Conservation (phyloP, 1,140 invertebrate species). For the Marisa cornuarietis region DNA sequence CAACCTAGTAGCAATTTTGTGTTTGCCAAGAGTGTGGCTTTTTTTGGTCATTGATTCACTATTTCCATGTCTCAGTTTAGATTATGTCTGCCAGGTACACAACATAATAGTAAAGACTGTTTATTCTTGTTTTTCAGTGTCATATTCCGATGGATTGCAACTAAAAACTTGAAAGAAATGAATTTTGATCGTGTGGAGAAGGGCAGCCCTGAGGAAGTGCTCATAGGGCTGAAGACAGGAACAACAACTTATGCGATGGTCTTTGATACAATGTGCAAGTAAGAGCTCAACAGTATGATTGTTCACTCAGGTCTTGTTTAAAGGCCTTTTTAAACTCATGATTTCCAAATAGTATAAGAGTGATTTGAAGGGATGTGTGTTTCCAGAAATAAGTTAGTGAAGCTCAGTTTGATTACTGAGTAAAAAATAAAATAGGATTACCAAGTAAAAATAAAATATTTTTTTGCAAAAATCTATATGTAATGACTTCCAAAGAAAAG, state of each 20-base stretch:
- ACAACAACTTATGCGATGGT: conserved; percentile 66
- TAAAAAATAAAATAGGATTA: too few species aligned
- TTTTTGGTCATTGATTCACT: neutral
- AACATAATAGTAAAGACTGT: conserved; percentile 1
- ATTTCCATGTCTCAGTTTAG: neutral
- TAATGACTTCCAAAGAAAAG: too few species aligned
- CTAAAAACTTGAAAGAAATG: conserved; percentile 65
- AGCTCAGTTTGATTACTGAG: too few species aligned
- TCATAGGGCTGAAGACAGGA: conserved; percentile 65
- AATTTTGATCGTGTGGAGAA: conserved; percentile 61
- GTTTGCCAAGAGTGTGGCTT: neutral
- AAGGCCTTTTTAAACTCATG: too few species aligned
- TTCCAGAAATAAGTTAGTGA: too few species aligned
- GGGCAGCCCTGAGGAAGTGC: conserved; percentile 64
- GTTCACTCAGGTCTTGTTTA: too few species aligned
- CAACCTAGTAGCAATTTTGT: neutral
- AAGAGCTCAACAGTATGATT: conserved; percentile 22
- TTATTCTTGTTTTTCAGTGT: conserved; percentile 53
- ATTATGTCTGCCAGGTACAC: neutral
- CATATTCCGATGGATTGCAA: conserved; percentile 67
- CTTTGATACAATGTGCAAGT: conserved; percentile 67
- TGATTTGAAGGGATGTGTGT: too few species aligned
- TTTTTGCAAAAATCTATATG: too few species aligned
- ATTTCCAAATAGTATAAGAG: too few species aligned
- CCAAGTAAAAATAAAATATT: too few species aligned